phyloP scores from a whole-genome alignment of 2,797 vertebrate species.

The Valencia hispanica region DNA sequence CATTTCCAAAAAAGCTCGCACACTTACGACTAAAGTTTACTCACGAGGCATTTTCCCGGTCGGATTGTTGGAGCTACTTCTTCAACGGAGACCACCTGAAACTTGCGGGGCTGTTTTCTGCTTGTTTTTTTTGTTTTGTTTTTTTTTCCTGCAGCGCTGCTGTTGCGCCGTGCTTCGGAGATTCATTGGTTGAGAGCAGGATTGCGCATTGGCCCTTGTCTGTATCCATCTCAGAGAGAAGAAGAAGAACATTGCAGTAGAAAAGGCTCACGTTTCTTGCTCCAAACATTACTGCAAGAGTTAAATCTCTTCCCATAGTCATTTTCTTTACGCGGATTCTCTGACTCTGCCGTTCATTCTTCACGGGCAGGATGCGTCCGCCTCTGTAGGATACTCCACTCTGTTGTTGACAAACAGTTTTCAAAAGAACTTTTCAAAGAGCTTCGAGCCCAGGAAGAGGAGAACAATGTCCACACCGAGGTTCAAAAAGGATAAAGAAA shows the following conservation, averaged over 20 bases:
- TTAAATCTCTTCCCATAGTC: slow-evolving; percentile 22
- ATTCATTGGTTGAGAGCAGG: slow-evolving; percentile 56
- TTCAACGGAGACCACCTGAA: slow-evolving; percentile 41
- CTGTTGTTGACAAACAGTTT: slow-evolving; percentile 63
- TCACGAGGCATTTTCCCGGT: background rate
- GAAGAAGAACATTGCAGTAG: slow-evolving; percentile 58
- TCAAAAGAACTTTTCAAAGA: slow-evolving; percentile 56
- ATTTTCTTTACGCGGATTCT: background rate
- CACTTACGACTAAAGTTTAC: slow-evolving; percentile 4
- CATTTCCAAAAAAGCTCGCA: slow-evolving; percentile 19
- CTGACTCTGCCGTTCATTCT: slow-evolving; percentile 1
- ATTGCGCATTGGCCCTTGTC: slow-evolving; percentile 60
- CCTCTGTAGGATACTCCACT: slow-evolving; percentile 60
- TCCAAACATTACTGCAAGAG: slow-evolving; percentile 17
- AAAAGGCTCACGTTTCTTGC: slow-evolving; percentile 10
- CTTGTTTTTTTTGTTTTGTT: slow-evolving; percentile 19
- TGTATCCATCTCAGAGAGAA: slow-evolving; percentile 26
- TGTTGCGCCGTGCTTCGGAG: slow-evolving; percentile 51
- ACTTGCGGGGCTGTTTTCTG: slow-evolving; percentile 45
- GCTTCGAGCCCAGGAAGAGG: slow-evolving; percentile 9
- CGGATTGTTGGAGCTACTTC: slow-evolving; percentile 14
- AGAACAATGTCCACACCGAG: slow-evolving; percentile 91
- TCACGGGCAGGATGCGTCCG: slow-evolving; percentile 59
- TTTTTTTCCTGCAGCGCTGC: slow-evolving; percentile 35
- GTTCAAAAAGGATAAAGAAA: slow-evolving; percentile 99